These are phyloP conservation scores for Chrysaora quinquecirrha DNA, from an alignment of 30 jellyfish, hydroid and myxozoan species.

Conservation along the genomic window DNA sequence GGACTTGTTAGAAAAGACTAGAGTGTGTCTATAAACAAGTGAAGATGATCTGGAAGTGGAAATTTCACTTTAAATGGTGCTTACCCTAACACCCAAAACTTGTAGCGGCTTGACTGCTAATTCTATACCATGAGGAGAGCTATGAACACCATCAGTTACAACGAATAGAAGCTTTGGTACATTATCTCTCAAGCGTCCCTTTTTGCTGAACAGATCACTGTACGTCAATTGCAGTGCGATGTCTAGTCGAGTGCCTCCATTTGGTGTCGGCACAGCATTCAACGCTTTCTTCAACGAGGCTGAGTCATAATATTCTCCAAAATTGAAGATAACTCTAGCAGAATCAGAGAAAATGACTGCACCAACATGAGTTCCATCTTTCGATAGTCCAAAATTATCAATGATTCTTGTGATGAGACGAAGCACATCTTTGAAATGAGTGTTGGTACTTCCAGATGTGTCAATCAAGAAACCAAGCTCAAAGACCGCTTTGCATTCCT, in stretches of 20 bases:
- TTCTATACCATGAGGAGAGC: constrained; percentile 46
- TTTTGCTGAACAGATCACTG: constrained; percentile 51
- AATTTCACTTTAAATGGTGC: too few relatives aligned
- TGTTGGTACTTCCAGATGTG: constrained; percentile 84
- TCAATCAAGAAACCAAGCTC: constrained; percentile 84
- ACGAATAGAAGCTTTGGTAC: constrained; percentile 67
- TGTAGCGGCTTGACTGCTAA: constrained; percentile 60
- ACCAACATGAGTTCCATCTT: constrained; percentile 71
- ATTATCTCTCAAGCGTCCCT: constrained; percentile 20
- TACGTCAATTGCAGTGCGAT: constrained; percentile 66
- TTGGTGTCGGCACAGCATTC: constrained; percentile 70
- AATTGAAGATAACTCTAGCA: constrained; percentile 39
- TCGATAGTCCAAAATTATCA: constrained; percentile 42
- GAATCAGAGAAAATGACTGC: constrained; percentile 68
- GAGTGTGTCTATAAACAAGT: too few relatives aligned
- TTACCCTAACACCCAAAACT: constrained; percentile 71
- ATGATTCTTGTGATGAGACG: constrained; percentile 44
- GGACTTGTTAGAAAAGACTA: too few relatives aligned
- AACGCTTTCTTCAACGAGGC: constrained; percentile 46
- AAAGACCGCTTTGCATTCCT: constrained; percentile 29
- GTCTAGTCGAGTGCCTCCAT: constrained; percentile 78
- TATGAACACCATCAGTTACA: constrained; percentile 79
- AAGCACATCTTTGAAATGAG: constrained; percentile 56
- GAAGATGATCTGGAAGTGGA: too few relatives aligned
- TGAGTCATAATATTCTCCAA: constrained; percentile 43